Evolutionary conservation across 2,113 vertebrate species (phyloP).

Genomic region (Corythornis madagascariensis): DNA sequence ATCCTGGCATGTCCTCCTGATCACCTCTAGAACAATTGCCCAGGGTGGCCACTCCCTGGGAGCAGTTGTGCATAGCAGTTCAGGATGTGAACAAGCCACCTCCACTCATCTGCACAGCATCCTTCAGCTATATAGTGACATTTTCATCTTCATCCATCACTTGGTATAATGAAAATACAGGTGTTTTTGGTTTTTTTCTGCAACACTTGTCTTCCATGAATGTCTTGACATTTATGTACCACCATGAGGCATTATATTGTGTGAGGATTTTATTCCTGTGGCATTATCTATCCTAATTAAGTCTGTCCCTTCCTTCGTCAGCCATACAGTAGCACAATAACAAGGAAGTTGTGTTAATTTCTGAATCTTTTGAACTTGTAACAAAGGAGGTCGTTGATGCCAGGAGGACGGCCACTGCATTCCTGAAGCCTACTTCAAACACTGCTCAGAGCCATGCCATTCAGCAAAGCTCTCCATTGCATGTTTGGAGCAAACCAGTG

Average conservation of each 20-base stretch:
- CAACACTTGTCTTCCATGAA: conserved; percentile 7
- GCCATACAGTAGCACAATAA: not conserved
- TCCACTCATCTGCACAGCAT: not conserved
- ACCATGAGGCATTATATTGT: not conserved
- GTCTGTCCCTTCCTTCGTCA: not conserved
- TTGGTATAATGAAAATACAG: conserved; percentile 5
- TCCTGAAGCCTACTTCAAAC: rapidly evolving
- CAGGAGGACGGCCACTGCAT: rapidly evolving
- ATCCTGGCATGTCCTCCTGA: not conserved
- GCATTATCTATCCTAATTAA: conserved; percentile 57
- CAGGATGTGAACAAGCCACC: not conserved
- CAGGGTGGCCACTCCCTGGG: rapidly evolving
- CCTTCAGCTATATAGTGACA: conserved; percentile 41
- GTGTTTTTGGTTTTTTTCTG: conserved; percentile 25
- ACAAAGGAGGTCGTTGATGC: not conserved
- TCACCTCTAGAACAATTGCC: not conserved
- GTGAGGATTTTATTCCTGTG: conserved; percentile 41
- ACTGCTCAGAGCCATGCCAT: not conserved
- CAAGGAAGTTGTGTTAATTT: not conserved
- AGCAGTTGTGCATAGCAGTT: rapidly evolving
- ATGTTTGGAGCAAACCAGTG: rapidly evolving
- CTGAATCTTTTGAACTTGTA: not conserved
- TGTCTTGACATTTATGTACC: conserved; percentile 60
- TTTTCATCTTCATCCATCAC: conserved; percentile 29
- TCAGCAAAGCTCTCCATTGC: rapidly evolving